phyloP scores from a whole-genome alignment of 1,140 invertebrate genomes.

The Phymastichus coffea region DNA sequence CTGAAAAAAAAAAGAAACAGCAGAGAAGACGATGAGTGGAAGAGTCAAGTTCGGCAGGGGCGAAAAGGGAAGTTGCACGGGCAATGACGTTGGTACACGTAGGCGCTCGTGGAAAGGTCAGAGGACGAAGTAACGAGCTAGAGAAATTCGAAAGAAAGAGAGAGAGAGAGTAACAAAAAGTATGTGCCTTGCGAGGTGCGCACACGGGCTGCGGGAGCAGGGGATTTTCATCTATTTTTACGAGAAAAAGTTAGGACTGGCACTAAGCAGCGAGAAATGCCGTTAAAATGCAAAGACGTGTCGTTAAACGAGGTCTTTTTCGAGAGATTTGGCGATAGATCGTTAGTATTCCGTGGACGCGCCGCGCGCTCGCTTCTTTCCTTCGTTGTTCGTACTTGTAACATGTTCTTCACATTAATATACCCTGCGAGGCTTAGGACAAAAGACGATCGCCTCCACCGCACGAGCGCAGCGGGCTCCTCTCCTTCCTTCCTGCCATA shows the following conservation, averaged over 20 bases:
- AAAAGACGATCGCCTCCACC: conserved; percentile 49
- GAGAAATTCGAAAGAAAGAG: background rate
- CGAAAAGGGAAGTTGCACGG: too few species aligned
- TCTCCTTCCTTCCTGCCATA: conserved; percentile 23
- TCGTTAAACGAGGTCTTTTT: conserved; percentile 46
- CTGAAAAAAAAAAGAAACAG: conserved; percentile 40
- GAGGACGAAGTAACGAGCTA: background rate
- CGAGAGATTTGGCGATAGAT: conserved; percentile 48
- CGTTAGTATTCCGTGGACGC: conserved; percentile 51
- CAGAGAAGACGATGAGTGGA: too few species aligned
- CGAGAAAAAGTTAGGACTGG: conserved; percentile 2
- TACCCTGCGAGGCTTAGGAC: conserved; percentile 56
- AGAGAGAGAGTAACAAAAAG: conserved; percentile 9
- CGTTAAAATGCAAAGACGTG: conserved; percentile 58
- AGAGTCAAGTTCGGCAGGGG: too few species aligned
- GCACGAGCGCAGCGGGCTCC: conserved; percentile 29
- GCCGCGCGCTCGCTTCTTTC: conserved; percentile 41
- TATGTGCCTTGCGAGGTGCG: background rate
- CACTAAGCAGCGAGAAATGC: conserved; percentile 23
- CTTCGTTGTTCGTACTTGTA: conserved; percentile 41
- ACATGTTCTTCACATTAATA: conserved; percentile 59
- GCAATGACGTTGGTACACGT: too few species aligned
- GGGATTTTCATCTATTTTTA: conserved; percentile 12
- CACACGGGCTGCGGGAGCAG: too few species aligned
- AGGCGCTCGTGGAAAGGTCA: too few species aligned